phyloP scores from a whole-genome alignment of 2,113 vertebrate species.

The Mesocricetus auratus region DNA sequence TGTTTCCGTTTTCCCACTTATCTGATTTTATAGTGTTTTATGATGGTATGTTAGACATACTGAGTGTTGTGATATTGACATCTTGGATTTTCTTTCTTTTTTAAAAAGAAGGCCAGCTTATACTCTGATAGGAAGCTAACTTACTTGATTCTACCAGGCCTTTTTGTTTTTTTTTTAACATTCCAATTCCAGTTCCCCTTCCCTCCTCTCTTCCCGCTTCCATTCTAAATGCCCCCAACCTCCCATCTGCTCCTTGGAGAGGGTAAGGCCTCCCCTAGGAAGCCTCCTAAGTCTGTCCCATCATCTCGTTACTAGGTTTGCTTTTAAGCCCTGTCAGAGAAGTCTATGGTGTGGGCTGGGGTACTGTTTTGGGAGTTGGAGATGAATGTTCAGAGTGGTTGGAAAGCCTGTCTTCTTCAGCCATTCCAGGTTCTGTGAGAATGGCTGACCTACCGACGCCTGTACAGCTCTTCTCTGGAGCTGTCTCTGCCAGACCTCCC shows the following conservation, averaged over 20 bases:
- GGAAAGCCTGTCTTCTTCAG: not conserved
- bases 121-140: not conserved
- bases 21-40: constrained; percentile 14
- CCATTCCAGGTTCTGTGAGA: not conserved
- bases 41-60: not conserved
- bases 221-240: no score
- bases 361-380: not conserved
- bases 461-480: not conserved
- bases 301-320: not conserved
- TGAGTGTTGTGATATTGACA: not conserved
- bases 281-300: no score
- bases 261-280: no score
- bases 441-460: not conserved
- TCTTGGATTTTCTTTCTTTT: not conserved
- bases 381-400: not conserved
- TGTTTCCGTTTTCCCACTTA: constrained; percentile 27
- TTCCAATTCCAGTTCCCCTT: no score
- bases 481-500: not conserved
- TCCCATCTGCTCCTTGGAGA: no score
- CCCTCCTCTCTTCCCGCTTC: no score
- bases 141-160: not conserved
- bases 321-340: constrained; percentile 8
- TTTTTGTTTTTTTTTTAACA: no score
- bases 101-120: constrained; percentile 1
- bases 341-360: not conserved